Conservation (phyloP, 2,113 vertebrate species). For the Corythaeola cristata region DNA sequence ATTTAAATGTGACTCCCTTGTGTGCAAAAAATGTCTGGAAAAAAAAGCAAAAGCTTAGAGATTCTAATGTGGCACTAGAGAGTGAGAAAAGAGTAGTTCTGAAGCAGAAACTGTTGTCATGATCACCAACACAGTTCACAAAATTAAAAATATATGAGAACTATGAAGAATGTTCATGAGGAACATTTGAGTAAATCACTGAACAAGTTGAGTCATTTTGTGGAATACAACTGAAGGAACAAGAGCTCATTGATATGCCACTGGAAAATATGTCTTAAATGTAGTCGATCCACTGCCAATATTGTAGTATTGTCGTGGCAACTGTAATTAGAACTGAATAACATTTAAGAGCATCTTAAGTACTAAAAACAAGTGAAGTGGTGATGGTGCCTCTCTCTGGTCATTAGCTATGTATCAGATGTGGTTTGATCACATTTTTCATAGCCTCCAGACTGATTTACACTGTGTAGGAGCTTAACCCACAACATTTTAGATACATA, state of each 20-base stretch:
- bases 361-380: background rate
- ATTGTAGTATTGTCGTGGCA: slow-evolving; percentile 6
- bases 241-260: slow-evolving; percentile 36
- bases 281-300: background rate
- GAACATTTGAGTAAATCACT: slow-evolving; percentile 40
- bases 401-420: background rate
- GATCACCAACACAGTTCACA: background rate
- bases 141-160: slow-evolving; percentile 51
- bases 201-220: slow-evolving; percentile 43
- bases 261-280: slow-evolving; percentile 38
- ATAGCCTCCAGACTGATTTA: background rate
- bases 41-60: background rate
- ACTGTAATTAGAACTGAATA: slow-evolving; percentile 15
- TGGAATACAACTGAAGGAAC: background rate
- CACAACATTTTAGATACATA: background rate
- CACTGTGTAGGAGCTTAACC: background rate
- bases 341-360: background rate
- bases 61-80: background rate
- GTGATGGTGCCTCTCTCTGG: slow-evolving; percentile 1
- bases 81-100: background rate
- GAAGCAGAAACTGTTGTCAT: background rate
- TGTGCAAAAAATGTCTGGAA: background rate
- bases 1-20: background rate
- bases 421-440: background rate
- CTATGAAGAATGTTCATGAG: slow-evolving; percentile 14